Conservation (phyloP, 2,888 invertebrate species). For the Caenorhabditis drosophilae region DNA sequence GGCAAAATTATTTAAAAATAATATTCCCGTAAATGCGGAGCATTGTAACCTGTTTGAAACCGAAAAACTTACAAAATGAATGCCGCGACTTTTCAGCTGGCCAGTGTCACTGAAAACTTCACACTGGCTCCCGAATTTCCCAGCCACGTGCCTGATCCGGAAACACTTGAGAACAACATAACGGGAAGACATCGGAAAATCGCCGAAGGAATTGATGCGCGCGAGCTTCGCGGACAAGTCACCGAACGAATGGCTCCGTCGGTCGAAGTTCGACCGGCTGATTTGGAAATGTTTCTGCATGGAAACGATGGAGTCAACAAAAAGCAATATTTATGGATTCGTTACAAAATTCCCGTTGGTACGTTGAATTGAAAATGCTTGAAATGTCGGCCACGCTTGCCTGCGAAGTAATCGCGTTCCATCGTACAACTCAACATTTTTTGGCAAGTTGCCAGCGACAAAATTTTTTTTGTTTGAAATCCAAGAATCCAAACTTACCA, state of each 20-base stretch:
- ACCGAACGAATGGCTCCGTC: conserved; percentile 52
- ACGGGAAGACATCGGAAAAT: conserved; percentile 41
- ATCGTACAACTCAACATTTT: too few species aligned
- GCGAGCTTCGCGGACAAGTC: conserved; percentile 49
- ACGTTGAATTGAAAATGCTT: conserved; percentile 4
- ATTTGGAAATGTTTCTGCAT: conserved; percentile 47
- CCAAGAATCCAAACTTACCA: too few species aligned
- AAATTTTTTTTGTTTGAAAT: too few species aligned
- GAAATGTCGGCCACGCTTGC: too few species aligned
- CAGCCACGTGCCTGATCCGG: conserved; percentile 44
- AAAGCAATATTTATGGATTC: conserved; percentile 55
- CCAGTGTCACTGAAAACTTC: conserved; percentile 45
- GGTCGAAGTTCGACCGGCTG: conserved; percentile 50
- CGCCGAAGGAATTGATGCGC: conserved; percentile 39
- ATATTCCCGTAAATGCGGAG: too few species aligned
- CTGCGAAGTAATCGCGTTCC: too few species aligned
- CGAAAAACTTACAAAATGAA: too few species aligned
- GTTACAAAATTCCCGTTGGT: conserved; percentile 56
- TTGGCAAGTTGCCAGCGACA: too few species aligned
- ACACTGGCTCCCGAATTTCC: conserved; percentile 52
- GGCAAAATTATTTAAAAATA: too few species aligned
- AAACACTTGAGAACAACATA: conserved; percentile 43
- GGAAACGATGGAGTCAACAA: conserved; percentile 51
- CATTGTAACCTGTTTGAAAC: too few species aligned
- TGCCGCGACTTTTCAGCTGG: too few species aligned